Base-by-base conservation (phyloP, 92 coral and sea anemone genomes). In the Anthopleura xanthogrammica region DNA sequence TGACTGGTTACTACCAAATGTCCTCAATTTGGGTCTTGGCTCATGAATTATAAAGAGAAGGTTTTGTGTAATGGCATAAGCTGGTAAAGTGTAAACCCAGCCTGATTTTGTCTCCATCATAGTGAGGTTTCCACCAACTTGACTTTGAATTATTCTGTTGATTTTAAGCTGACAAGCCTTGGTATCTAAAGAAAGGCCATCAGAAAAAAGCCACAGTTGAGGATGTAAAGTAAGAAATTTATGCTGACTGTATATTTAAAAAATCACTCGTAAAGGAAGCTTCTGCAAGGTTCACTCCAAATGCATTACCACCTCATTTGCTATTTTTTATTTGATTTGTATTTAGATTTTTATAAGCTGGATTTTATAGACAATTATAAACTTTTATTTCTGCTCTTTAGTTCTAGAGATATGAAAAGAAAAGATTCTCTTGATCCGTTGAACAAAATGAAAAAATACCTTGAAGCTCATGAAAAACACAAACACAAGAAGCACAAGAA, bases 341-440 rank as follows among this genome's bases (percentile, higher is more conserved):
- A 43, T 7, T 43, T 7, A 43, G 50, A 43, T 43, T 43, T 43
- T 43, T 43, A 43, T 43, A 43, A 46, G 58, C 58, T 54, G 58
- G 2, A 7, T 54, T 4, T 54, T 54, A 54, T 7, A 54, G 58
- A 54, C 58, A 7, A 54, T 8, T 10, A 54, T 11, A 3, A 54
- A 54, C 7, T 54, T 14, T 36, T 39, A 40, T 39, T 73, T 72
- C 0, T 72, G 23, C 50, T 24, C 48, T 64, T 46, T 60, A 89
- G 95, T 80, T 73, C 85, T 13, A 85, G 79, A 79, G 98, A 94
- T 41, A 72, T 46, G 19, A 89, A 90, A 79, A 92, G 54, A 80
- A 94, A 94, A 84, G 88, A 74, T 48, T 75, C 80, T 17, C 64
- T 94, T 75, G 98, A 94, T 79, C 98, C 98, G 16, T 77, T 94